Evolutionary conservation across 2,888 invertebrate species (phyloP).

Genomic region (Caenorhabditis panamensis): DNA sequence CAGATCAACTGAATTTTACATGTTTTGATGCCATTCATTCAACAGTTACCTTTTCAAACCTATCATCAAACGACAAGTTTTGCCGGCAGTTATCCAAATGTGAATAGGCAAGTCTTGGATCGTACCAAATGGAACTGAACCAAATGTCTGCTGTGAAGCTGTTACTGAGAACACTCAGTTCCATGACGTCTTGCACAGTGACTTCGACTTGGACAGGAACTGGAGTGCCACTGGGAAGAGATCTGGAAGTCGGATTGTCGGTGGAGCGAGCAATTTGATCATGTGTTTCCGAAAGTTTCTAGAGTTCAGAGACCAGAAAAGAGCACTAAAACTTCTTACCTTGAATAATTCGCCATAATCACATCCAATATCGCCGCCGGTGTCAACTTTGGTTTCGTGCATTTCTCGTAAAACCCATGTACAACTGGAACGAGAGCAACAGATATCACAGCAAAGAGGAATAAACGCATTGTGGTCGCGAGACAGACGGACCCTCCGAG

Average conservation of each 20-base stretch:
- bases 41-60: conserved; percentile 74
- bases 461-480: conserved; percentile 24
- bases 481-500: not conserved
- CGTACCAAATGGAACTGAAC: conserved; percentile 80
- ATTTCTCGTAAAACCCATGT: conserved; percentile 4
- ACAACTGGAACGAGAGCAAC: no score
- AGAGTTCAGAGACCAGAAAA: no score
- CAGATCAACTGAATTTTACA: conserved; percentile 69
- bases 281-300: no score
- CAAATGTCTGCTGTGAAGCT: conserved; percentile 79
- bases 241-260: conserved; percentile 26
- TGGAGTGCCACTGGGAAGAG: conserved; percentile 67
- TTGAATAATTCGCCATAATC: conserved; percentile 54
- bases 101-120: conserved; percentile 74
- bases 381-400: conserved; percentile 31
- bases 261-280: no score
- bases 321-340: conserved; percentile 7
- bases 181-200: conserved; percentile 78
- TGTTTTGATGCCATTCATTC: not conserved
- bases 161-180: conserved; percentile 78
- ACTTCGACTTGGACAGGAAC: conserved; percentile 77
- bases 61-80: conserved; percentile 78
- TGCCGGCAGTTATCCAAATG: conserved; percentile 75
- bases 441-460: conserved; percentile 32
- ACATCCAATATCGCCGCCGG: conserved; percentile 49